Evolutionary conservation across 2,113 vertebrate genomes (phyloP).

Genomic region (Daphoenositta chrysoptera): DNA sequence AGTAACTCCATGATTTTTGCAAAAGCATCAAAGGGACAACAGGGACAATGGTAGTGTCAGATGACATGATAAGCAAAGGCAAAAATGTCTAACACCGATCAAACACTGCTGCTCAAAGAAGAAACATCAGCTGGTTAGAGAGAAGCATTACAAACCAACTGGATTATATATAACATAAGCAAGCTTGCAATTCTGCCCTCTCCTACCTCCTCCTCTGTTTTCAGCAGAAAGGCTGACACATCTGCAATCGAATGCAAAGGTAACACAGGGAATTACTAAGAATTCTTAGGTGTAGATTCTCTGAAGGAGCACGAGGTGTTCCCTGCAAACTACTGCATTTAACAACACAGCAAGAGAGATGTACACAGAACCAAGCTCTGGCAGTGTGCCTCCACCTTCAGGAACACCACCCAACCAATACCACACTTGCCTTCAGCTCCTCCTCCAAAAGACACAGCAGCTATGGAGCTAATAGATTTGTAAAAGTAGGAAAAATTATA

Average conservation of each 20-base stretch:
- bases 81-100: background rate
- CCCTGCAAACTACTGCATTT: background rate
- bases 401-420: background rate
- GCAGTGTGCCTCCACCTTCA: background rate
- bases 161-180: background rate
- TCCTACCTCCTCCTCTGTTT: background rate
- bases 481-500: background rate
- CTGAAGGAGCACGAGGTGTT: background rate
- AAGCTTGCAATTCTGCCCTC: background rate
- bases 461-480: background rate
- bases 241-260: background rate
- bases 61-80: background rate
- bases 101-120: background rate
- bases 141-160: background rate
- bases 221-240: background rate
- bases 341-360: background rate
- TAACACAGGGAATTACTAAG: background rate
- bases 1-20: background rate
- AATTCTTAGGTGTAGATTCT: background rate
- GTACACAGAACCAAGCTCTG: background rate
- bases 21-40: background rate
- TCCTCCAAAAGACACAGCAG: background rate
- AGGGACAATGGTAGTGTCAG: background rate
- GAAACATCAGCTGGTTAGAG: background rate
- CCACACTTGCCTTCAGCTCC: background rate